Evolutionary conservation across 2,888 invertebrate genomes (phyloP).

Genomic region (Ormyrus labotus): DNA sequence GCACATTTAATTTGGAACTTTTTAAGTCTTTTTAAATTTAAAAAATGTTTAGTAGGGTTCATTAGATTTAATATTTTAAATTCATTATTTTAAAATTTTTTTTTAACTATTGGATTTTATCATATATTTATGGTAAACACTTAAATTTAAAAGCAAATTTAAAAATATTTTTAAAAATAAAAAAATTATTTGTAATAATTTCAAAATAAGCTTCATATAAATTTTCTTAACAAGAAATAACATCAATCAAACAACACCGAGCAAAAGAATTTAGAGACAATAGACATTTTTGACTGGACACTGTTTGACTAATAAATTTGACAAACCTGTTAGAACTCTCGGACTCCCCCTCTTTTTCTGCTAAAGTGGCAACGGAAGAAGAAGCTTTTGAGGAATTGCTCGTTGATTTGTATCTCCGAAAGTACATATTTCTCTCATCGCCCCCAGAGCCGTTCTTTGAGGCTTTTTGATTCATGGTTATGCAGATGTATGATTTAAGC

Average conservation of each 20-base stretch:
- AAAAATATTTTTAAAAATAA: background rate
- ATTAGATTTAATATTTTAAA: background rate
- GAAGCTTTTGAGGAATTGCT: slow-evolving; percentile 61
- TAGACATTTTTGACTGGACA: slow-evolving; percentile 41
- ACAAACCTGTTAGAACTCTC: slow-evolving; percentile 57
- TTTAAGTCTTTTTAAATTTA: slow-evolving; percentile 17
- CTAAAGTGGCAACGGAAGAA: slow-evolving; percentile 52
- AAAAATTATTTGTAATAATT: no score
- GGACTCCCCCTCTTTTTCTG: slow-evolving; percentile 40
- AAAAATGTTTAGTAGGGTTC: background rate
- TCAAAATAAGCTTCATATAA: background rate
- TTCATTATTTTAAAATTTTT: no score
- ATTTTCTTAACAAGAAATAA: slow-evolving; percentile 18
- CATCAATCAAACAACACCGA: slow-evolving; percentile 19
- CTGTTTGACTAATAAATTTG: slow-evolving; percentile 51
- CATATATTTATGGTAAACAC: no score
- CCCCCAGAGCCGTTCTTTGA: slow-evolving; percentile 72
- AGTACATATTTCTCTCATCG: slow-evolving; percentile 72
- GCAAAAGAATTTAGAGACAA: slow-evolving; percentile 30
- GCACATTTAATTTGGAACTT: slow-evolving; percentile 21
- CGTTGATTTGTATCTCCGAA: slow-evolving; percentile 68
- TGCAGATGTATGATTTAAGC: slow-evolving; percentile 50
- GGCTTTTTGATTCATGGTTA: slow-evolving; percentile 68
- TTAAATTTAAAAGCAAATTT: background rate
- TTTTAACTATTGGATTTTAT: no score